Evolutionary conservation across 2,888 invertebrate genomes (phyloP).

Genomic region (Leptinotarsa peninsularis): DNA sequence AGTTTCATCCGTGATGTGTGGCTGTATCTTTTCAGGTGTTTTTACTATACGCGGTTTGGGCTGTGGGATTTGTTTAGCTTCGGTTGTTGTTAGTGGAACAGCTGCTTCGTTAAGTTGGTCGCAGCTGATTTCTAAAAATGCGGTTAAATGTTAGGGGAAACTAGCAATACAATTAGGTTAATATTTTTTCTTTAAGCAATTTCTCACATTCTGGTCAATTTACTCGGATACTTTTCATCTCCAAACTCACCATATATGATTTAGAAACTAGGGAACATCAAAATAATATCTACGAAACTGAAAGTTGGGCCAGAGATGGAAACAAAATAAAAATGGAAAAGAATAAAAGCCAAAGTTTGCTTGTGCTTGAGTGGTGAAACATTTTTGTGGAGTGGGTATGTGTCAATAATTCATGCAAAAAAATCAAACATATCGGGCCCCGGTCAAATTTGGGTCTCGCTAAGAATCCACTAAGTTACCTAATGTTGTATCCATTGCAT

Average conservation of each 20-base stretch:
- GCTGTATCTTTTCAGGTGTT: constrained; percentile 52
- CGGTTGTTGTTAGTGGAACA: constrained; percentile 59
- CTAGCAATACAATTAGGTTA: constrained; percentile 58
- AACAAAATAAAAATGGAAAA: constrained; percentile 47
- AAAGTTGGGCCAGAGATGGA: constrained; percentile 38
- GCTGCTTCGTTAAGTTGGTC: constrained; percentile 61
- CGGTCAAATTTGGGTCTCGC: constrained; percentile 52
- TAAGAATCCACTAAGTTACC: constrained; percentile 19
- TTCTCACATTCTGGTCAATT: constrained; percentile 55
- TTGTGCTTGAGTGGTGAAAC: constrained; percentile 51
- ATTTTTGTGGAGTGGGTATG: constrained; percentile 30
- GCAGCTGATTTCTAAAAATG: constrained; percentile 65
- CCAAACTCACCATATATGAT: constrained; percentile 48
- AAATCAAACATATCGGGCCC: constrained; percentile 66
- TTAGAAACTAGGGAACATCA: constrained; percentile 40
- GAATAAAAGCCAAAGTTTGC: constrained; percentile 60
- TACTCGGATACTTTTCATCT: constrained; percentile 32
- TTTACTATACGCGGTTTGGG: constrained; percentile 67
- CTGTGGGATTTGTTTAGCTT: constrained; percentile 65
- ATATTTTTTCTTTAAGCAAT: constrained; percentile 42
- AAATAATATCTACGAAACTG: constrained; percentile 51
- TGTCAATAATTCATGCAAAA: constrained; percentile 52
- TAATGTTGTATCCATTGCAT: not conserved
- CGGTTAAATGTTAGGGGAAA: constrained; percentile 64
- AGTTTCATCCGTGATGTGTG: constrained; percentile 36